Evolutionary conservation across 2,888 invertebrate genomes (phyloP), one percentile per base, ranked within the genome.

Genomic region (Margaritifera margaritifera): DNA sequence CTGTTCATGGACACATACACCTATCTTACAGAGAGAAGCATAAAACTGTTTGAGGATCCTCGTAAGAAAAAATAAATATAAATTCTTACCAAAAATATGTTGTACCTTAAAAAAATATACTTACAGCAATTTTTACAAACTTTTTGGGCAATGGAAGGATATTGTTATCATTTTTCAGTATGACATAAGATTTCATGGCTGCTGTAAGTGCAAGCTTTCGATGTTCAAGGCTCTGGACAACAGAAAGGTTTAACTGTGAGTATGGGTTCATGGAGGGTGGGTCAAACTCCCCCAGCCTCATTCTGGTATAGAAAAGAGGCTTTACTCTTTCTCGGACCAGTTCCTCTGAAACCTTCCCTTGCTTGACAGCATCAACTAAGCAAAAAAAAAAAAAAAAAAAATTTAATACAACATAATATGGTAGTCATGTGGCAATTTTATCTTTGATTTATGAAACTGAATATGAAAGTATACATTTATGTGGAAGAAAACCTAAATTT

Each of bases 221-320:
- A 62, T 86, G 86, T 4, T 63, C 75, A 4, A 64, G 25, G 56
- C 72, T 69, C 66, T 80, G 78, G 2, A 76, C 69, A 3, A 73
- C 59, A 6, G 77, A 71, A 42, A 75, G 24, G 25, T 73, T 66
- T 24, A 73, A 68, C 51, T 62, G 68, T 19, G 42, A 62, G 57
- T 80, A 80, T 1, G 75, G 76, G 50, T 75, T 80, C 64, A 69
- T 68, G 8, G 66, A 59, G 5, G 75, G 75, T 5, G 83, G 83
- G 52, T 83, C 83, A 69, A 83, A 82, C 59, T 83, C 83, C 56
- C 83, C 83, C 11, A 82, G 73, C 51, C 79, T 68, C 80, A 83
- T 80, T n/a, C 83, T 58, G 0, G 82, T 81, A 60, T 82, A 79
- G 57, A 81, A 81, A 54, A 83, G 69, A 19, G 82, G 82, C 61